Conservation (phyloP, 2,797 vertebrate species). For the Typhlichthys subterraneus region DNA sequence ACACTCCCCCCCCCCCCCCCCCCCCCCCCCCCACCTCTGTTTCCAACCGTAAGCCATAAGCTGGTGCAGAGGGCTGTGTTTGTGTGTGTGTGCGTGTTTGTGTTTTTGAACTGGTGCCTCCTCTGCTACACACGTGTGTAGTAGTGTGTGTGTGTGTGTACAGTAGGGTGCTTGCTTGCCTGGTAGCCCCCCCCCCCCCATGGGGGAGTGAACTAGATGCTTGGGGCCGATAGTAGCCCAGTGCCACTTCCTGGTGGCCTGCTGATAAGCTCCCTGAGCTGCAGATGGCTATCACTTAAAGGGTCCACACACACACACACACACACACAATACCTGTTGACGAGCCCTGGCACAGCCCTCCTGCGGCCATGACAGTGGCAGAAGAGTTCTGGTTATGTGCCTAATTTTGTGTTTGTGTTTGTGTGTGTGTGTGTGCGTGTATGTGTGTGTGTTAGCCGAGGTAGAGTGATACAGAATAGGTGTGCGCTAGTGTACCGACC, state of each 20-base stretch:
- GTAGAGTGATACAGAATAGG: constrained; percentile 23
- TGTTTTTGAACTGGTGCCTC: constrained; percentile 9
- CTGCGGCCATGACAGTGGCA: constrained; percentile 58
- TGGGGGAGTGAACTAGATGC: constrained; percentile 77
- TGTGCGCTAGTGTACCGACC: constrained; percentile 58
- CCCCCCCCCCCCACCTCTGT: constrained; percentile 44
- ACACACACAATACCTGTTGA: constrained; percentile 72
- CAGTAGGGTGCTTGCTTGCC: constrained; percentile 57
- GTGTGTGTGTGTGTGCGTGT: constrained; percentile 26
- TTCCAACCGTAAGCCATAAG: constrained; percentile 59
- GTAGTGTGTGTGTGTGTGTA: constrained; percentile 45
- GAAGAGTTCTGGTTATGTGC: constrained; percentile 71
- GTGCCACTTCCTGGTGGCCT: constrained; percentile 78
- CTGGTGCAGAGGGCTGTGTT: constrained; percentile 27
- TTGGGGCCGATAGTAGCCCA: constrained; percentile 71
- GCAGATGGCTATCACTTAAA: constrained; percentile 81
- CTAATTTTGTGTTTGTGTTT: constrained; percentile 54
- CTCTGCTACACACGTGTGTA: constrained; percentile 12
- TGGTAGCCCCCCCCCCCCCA: constrained; percentile 40
- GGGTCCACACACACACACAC: constrained; percentile 53
- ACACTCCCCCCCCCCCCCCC: no score
- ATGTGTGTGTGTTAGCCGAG: constrained; percentile 37
- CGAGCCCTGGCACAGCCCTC: constrained; percentile 54
- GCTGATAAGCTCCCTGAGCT: constrained; percentile 75
- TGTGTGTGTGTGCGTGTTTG: constrained; percentile 10